Evolutionary conservation across 2,888 invertebrate species (phyloP), one percentile per base, ranked within the genome.

Genomic region (Lepidonotus clava): DNA sequence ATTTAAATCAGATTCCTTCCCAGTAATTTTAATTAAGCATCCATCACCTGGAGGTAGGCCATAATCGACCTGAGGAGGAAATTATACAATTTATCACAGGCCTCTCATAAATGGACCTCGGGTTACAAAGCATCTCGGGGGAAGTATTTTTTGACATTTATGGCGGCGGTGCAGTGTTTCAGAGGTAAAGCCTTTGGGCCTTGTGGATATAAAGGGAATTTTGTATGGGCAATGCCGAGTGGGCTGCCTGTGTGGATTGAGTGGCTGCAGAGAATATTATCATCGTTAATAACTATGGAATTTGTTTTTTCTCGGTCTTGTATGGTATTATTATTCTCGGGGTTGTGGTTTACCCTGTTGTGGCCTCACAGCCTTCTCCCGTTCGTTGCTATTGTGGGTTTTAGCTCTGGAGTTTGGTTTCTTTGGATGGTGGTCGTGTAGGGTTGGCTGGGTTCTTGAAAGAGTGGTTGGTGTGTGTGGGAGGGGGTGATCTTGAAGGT

Each of bases 41-140:
- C 61, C 61, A 61, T 61, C 61, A 61, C 61, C 24, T 24, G n/a
- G 2, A 61, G 61, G 28, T 61, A 61, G 61, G 61, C 61, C 24
- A 61, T 76, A 21, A 76, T 76, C 76, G 36, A 21, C 21, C 40
- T 2, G 76, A 40, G 76, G 38, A 76, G 76, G 76, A 76, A 76
- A 76, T 76, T 76, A 76, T 76, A 76, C 76, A 40, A 76, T 76
- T 76, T 40, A 76, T 76, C 76, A 76, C 40, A 61, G 61, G n/a
- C 76, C 28, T 76, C 40, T 76, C 76, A 36, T 40, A 40, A 76
- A 40, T 28, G 38, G 76, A 38, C 38, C 2, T 76, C 34, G 38
- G 36, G 38, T 76, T 76, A 76, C 76, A 36, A 61, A 61, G 61
- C 61, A n/a, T 61, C 11, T 61, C 1, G 21, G 61, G 21, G 28